These are phyloP conservation scores for Crotalus horridus DNA, from an alignment of 2,113 vertebrate species.

Conservation along the genomic window DNA sequence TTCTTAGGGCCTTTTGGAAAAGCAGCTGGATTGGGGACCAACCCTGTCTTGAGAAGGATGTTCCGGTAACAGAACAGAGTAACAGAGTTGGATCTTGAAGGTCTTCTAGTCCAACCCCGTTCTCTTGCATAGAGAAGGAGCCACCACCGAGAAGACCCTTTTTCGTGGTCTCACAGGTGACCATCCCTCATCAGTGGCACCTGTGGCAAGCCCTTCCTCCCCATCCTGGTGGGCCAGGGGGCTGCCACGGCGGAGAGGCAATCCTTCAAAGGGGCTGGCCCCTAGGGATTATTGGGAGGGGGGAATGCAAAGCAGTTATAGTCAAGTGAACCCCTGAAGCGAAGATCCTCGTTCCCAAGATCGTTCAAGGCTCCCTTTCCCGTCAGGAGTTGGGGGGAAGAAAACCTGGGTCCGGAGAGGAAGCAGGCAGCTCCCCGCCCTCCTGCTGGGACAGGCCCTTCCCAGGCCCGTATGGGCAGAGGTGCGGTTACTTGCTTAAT, in stretches of 20 bases:
- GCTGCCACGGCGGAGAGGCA: not conserved
- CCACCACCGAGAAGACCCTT: too few species aligned
- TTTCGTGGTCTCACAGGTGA: too few species aligned
- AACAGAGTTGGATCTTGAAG: too few species aligned
- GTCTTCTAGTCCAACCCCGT: too few species aligned
- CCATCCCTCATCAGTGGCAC: too few species aligned
- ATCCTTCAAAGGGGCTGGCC: not conserved
- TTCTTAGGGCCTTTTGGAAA: too few species aligned
- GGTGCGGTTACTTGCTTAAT: not conserved
- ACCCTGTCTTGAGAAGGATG: too few species aligned
- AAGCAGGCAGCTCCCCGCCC: not conserved
- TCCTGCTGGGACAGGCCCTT: not conserved
- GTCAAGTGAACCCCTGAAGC: rapidly evolving
- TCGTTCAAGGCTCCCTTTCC: not conserved
- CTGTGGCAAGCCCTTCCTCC: too few species aligned
- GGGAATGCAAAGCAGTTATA: not conserved
- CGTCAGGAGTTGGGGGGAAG: not conserved
- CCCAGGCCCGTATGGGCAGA: not conserved
- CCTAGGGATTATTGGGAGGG: not conserved
- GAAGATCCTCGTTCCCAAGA: not conserved
- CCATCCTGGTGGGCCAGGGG: too few species aligned
- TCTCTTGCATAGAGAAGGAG: too few species aligned
- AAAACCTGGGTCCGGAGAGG: not conserved
- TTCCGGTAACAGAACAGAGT: too few species aligned
- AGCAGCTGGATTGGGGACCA: too few species aligned